phyloP scores from a whole-genome alignment of 2,888 invertebrate species.

The Leucophenga montana region DNA sequence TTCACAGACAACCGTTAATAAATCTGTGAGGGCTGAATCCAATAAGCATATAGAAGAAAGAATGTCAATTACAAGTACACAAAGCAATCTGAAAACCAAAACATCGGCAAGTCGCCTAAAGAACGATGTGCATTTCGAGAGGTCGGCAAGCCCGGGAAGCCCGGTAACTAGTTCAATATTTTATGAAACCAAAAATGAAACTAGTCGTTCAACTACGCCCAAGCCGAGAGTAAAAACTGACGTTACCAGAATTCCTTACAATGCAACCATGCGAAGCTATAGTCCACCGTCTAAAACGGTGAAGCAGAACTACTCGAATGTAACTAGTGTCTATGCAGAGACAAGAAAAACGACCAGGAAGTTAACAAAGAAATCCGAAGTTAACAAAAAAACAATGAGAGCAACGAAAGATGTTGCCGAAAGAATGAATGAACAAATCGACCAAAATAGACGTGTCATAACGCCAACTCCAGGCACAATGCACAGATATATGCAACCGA shows the following conservation, averaged over 20 bases:
- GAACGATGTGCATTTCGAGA: slow-evolving; percentile 59
- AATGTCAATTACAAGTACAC: slow-evolving; percentile 56
- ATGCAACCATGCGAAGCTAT: slow-evolving; percentile 53
- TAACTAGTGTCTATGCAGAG: slow-evolving; percentile 43
- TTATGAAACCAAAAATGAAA: slow-evolving; percentile 60
- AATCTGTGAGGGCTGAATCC: slow-evolving; percentile 32
- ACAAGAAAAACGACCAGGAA: slow-evolving; percentile 29
- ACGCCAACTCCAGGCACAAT: slow-evolving; percentile 55
- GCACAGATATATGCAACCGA: slow-evolving; percentile 78
- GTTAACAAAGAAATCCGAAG: slow-evolving; percentile 25
- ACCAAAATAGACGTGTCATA: slow-evolving; percentile 41
- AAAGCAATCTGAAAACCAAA: slow-evolving; percentile 55
- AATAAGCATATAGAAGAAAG: slow-evolving; percentile 42
- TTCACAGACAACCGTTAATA: slow-evolving; percentile 30
- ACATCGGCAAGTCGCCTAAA: slow-evolving; percentile 57
- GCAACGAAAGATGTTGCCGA: slow-evolving; percentile 36
- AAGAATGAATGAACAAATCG: slow-evolving; percentile 26
- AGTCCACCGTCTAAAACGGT: slow-evolving; percentile 51
- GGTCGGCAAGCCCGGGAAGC: slow-evolving; percentile 57
- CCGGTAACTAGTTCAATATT: slow-evolving; percentile 58
- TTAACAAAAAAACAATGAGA: slow-evolving; percentile 26
- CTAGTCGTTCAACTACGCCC: slow-evolving; percentile 59
- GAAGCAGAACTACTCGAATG: slow-evolving; percentile 42
- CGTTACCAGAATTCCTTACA: slow-evolving; percentile 61
- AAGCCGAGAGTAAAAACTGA: slow-evolving; percentile 63